Evolutionary conservation across 2,888 invertebrate genomes (phyloP).

Genomic region (Drosophila barbarae): DNA sequence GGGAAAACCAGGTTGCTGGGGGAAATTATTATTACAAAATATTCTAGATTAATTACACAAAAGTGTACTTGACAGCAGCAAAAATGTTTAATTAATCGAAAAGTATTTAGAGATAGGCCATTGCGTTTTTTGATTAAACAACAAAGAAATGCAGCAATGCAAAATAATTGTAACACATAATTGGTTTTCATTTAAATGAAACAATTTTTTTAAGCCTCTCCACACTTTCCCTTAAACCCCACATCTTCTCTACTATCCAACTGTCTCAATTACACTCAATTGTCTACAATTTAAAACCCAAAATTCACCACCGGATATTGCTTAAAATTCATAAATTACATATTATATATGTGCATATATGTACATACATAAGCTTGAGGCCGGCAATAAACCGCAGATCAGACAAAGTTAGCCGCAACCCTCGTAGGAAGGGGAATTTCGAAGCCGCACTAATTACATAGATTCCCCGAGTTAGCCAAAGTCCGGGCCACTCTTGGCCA

Average conservation of each 20-base stretch:
- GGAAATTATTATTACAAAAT: neutral
- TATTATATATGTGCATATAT: neutral
- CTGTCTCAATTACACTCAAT: constrained; percentile 51
- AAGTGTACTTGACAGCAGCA: neutral
- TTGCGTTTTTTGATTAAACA: neutral
- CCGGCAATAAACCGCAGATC: constrained; percentile 30
- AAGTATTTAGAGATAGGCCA: neutral
- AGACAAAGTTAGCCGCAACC: constrained; percentile 36
- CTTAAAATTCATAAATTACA: constrained; percentile 52
- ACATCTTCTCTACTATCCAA: constrained; percentile 12
- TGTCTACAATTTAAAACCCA: constrained; percentile 20
- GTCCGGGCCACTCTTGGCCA: constrained; percentile 33
- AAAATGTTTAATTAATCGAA: constrained; percentile 6
- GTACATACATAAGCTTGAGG: constrained; percentile 11
- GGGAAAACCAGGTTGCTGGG: neutral
- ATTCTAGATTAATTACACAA: neutral
- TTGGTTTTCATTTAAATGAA: neutral
- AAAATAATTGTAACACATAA: too few species aligned
- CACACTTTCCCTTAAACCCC: neutral
- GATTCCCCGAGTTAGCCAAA: constrained; percentile 14
- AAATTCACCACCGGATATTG: constrained; percentile 60
- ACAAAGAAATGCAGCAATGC: neutral
- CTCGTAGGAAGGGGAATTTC: constrained; percentile 22
- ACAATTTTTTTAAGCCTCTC: neutral
- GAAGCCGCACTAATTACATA: constrained; percentile 56